These are phyloP conservation scores for Centropyge bicolor DNA, from an alignment of 2,797 vertebrate genomes.

Conservation along the genomic window DNA sequence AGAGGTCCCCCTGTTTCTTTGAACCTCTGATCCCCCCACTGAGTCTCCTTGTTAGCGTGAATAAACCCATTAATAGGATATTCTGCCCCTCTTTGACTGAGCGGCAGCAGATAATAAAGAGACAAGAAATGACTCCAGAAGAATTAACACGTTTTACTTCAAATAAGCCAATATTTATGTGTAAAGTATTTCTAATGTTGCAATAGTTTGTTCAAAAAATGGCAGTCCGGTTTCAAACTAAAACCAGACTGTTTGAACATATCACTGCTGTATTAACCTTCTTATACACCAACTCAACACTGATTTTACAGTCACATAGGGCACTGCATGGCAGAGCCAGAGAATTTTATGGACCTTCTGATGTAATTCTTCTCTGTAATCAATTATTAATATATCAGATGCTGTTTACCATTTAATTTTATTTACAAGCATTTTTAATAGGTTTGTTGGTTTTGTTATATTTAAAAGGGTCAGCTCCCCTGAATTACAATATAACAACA, in stretches of 20 bases:
- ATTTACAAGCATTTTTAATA: neutral
- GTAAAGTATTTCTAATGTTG: neutral
- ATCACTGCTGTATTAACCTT: neutral
- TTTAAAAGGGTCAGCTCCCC: neutral
- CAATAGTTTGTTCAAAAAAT: too few relatives aligned
- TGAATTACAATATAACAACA: neutral
- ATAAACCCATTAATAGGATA: slow-evolving; percentile 43
- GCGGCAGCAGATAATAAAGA: slow-evolving; percentile 19
- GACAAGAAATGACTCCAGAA: neutral
- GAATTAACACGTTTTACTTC: neutral
- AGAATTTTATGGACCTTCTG: too few relatives aligned
- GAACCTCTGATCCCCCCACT: slow-evolving; percentile 11
- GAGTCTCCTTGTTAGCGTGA: slow-evolving; percentile 10
- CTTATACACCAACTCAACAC: neutral
- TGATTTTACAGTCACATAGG: neutral
- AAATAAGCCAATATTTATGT: neutral
- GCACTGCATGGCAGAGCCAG: neutral
- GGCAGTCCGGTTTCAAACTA: neutral
- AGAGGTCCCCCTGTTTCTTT: slow-evolving; percentile 41
- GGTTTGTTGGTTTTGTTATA: too few relatives aligned
- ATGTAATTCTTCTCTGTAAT: neutral
- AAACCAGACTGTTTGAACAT: neutral
- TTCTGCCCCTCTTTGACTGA: slow-evolving; percentile 11
- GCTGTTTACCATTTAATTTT: too few relatives aligned
- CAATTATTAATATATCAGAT: too few relatives aligned